These are phyloP conservation scores for Talpa occidentalis DNA, from an alignment of 2,113 vertebrate species.

Conservation along the genomic window DNA sequence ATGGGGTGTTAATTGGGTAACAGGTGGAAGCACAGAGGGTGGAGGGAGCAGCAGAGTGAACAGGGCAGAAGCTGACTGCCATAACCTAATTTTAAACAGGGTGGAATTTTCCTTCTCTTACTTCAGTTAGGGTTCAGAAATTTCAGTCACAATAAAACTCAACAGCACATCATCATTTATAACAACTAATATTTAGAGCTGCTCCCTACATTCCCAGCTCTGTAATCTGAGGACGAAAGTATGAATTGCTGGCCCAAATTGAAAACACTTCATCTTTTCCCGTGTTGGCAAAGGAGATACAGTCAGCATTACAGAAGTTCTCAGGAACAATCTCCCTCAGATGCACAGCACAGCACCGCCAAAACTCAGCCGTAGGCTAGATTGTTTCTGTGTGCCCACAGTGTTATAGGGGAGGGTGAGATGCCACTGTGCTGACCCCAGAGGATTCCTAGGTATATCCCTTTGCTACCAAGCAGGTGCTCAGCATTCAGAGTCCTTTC, in stretches of 20 bases:
- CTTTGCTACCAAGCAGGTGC: background rate
- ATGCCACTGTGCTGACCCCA: background rate
- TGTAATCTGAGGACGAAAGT: too few species aligned
- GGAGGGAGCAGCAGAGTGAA: background rate
- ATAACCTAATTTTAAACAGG: constrained; percentile 64
- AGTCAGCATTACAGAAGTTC: background rate
- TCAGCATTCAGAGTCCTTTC: background rate
- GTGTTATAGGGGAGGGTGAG: background rate
- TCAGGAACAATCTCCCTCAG: background rate
- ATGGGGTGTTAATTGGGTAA: constrained; percentile 68
- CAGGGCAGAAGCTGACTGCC: background rate
- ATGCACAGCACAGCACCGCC: background rate
- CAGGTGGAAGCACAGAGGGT: constrained; percentile 71
- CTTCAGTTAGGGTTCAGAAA: background rate
- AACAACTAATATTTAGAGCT: background rate
- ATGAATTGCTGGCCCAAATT: background rate
- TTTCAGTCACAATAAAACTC: background rate
- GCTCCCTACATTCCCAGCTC: background rate
- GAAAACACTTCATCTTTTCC: background rate
- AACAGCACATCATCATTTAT: background rate
- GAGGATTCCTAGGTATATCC: background rate
- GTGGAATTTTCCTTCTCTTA: constrained; percentile 76
- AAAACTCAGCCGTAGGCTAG: background rate
- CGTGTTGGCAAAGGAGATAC: background rate
- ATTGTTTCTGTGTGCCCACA: too few species aligned